Percentiles rank a stretch among this genome's conserved stretches.
phyloP scores from a whole-genome alignment of 2,797 vertebrate genomes.

The Mus spretus region DNA sequence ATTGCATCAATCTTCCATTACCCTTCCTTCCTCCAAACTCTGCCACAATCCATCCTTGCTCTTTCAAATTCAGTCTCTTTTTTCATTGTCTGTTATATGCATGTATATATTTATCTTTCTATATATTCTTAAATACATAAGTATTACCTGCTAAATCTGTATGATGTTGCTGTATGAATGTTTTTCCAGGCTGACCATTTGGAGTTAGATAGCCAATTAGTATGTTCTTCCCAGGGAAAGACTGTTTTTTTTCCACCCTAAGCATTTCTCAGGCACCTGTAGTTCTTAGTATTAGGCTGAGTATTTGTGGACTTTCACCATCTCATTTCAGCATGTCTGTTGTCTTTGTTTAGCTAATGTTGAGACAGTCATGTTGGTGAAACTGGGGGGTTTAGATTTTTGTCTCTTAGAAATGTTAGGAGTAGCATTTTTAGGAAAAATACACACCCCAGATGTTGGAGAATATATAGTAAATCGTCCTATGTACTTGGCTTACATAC shows the following conservation, averaged over 20 bases:
- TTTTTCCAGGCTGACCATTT: background rate
- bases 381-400: background rate
- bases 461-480: background rate
- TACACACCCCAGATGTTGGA: background rate
- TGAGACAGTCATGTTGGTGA: background rate
- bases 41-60: background rate
- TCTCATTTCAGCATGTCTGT: background rate
- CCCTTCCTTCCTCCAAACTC: background rate
- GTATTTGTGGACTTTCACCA: too few relatives aligned
- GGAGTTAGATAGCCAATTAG: background rate
- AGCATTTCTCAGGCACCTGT: background rate
- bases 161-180: background rate
- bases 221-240: background rate
- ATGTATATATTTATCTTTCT: background rate
- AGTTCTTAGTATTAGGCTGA: background rate
- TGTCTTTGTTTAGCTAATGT: background rate
- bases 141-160: background rate
- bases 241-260: background rate
- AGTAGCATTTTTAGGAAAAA: background rate
- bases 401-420: background rate
- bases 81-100: background rate
- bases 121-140: background rate
- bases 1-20: background rate
- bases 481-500: conserved; percentile 15
- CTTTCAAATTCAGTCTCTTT: background rate